Evolutionary conservation across 2,888 invertebrate genomes (phyloP).

Genomic region (Hypercompe scribonia): DNA sequence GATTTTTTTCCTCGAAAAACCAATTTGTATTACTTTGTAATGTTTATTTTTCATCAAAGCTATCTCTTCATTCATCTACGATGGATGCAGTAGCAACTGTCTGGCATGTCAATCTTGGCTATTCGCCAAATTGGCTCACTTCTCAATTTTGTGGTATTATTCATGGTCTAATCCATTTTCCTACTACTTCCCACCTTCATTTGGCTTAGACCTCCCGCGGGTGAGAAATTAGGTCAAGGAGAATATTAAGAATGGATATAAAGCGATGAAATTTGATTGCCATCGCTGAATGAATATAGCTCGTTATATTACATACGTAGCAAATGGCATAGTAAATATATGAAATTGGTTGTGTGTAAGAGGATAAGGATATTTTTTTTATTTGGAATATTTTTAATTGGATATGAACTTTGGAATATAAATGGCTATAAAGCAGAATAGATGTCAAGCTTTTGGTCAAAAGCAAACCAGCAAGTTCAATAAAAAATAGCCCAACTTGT

Average conservation of each 20-base stretch:
- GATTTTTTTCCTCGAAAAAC: not conserved
- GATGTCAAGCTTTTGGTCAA: not conserved
- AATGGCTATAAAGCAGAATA: not conserved
- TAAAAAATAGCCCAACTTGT: too few relatives aligned
- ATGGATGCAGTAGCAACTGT: conserved; percentile 26
- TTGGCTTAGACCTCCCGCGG: conserved; percentile 19
- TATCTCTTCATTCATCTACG: not conserved
- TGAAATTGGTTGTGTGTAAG: not conserved
- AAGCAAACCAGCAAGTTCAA: not conserved
- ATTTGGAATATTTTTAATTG: too few relatives aligned
- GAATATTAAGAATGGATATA: conserved; percentile 22
- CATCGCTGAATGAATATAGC: conserved; percentile 12
- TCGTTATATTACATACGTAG: conserved; percentile 7
- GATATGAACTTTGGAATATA: too few relatives aligned
- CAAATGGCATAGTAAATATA: not conserved
- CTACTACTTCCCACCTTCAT: conserved; percentile 2
- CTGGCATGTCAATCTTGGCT: conserved; percentile 37
- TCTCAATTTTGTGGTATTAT: conserved; percentile 12
- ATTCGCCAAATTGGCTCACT: conserved; percentile 36
- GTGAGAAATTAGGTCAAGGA: conserved; percentile 37
- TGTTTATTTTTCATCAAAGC: not conserved
- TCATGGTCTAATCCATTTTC: conserved; percentile 12
- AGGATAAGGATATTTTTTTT: not conserved
- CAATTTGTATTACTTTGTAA: not conserved
- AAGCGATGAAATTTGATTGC: conserved; percentile 30